Percentiles rank a stretch among this genome's conserved stretches.
These are phyloP conservation scores for Lithophane semibrunnea DNA, from an alignment of 2,888 invertebrate species.

Conservation along the genomic window DNA sequence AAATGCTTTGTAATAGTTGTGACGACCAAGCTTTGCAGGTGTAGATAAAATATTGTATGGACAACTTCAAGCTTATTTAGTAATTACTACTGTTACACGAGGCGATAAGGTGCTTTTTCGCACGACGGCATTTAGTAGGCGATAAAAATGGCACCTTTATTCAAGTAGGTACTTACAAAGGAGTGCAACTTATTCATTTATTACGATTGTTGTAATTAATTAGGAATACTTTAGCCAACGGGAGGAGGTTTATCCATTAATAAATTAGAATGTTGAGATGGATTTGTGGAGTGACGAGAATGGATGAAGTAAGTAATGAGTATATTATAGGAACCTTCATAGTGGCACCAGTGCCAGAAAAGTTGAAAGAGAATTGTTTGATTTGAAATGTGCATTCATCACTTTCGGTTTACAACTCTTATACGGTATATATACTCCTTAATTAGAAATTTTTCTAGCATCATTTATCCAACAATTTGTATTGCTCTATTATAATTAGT, in stretches of 20 bases:
- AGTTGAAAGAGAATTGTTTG: background rate
- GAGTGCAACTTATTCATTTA: background rate
- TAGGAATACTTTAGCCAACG: background rate
- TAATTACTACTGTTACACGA: background rate
- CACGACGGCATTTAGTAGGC: background rate
- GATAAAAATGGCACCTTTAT: constrained; percentile 7
- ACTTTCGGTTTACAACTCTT: background rate
- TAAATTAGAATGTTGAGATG: background rate
- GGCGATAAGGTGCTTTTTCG: constrained; percentile 13
- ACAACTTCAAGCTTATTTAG: background rate
- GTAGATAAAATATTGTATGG: constrained; percentile 19
- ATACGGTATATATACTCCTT: background rate
- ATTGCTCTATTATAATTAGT: background rate
- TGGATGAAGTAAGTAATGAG: background rate
- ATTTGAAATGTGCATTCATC: background rate
- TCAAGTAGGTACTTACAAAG: background rate
- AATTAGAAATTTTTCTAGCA: background rate
- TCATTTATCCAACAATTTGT: background rate
- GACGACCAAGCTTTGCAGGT: constrained; percentile 1
- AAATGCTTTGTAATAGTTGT: constrained; percentile 30
- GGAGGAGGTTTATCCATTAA: background rate
- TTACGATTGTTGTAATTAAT: background rate
- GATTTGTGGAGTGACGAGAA: background rate
- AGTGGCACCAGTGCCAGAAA: background rate
- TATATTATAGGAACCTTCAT: background rate